Percentiles rank a stretch among this genome's conserved stretches.
phyloP scores from a whole-genome alignment of 2,113 vertebrate species.

The Tylochromis polylepis region DNA sequence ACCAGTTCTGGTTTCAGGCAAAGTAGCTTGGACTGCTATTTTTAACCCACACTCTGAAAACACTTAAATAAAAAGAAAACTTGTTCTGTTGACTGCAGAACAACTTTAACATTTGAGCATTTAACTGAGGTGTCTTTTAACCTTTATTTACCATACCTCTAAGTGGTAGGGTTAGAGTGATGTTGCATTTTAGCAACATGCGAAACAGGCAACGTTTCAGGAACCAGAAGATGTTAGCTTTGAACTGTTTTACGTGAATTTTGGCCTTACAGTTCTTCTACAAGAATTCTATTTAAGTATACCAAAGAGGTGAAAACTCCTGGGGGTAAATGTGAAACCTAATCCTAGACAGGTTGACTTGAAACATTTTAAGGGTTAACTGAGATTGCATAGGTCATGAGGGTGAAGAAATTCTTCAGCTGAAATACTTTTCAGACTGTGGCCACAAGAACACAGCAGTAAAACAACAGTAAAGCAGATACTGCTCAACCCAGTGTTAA shows the following conservation, averaged over 20 bases:
- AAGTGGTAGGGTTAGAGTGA: not conserved
- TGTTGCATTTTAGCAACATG: not conserved
- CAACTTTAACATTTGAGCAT: not conserved
- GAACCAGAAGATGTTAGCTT: not conserved
- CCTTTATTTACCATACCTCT: not conserved
- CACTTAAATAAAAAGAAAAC: not conserved
- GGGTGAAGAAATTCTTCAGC: not conserved
- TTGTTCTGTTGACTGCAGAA: not conserved
- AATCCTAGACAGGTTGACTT: not conserved
- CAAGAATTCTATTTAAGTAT: not conserved
- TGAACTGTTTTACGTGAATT: not conserved
- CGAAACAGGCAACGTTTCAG: not conserved
- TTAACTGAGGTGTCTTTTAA: not conserved
- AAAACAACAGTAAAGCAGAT: not conserved
- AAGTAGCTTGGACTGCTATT: not conserved
- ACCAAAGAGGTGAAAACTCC: no score
- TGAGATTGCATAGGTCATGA: not conserved
- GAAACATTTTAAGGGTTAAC: not conserved
- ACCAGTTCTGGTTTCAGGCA: not conserved
- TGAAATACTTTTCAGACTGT: not conserved
- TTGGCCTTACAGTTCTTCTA: not conserved
- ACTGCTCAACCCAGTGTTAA: not conserved
- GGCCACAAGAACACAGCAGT: not conserved
- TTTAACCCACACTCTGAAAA: not conserved
- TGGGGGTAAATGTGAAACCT: not conserved